phyloP scores from a whole-genome alignment of 1,140 invertebrate species.

The Drosophila athabasca region DNA sequence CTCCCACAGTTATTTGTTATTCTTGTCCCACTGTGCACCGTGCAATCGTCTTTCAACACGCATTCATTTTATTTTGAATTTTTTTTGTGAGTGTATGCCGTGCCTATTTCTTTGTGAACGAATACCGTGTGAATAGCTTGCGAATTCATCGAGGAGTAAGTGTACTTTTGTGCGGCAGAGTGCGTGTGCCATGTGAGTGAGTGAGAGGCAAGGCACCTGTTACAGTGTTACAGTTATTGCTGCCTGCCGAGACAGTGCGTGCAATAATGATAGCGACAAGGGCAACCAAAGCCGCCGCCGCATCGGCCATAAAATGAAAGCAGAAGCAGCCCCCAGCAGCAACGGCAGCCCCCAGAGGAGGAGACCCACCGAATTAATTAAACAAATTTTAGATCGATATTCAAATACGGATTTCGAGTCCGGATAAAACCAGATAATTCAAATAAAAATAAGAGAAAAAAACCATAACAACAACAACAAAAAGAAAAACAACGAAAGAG shows the following conservation, averaged over 20 bases:
- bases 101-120: slow-evolving; percentile 62
- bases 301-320: slow-evolving; percentile 48
- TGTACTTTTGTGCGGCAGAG: too few species aligned
- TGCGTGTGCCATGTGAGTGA: too few species aligned
- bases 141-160: too few species aligned
- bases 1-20: too few species aligned
- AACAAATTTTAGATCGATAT: slow-evolving; percentile 59
- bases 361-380: slow-evolving; percentile 54
- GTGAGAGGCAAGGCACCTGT: not conserved
- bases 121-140: slow-evolving; percentile 10
- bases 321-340: slow-evolving; percentile 56
- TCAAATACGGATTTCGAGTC: slow-evolving; percentile 16
- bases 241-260: slow-evolving; percentile 1
- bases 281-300: slow-evolving; percentile 17
- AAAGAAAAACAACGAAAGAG: slow-evolving; percentile 17
- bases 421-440: slow-evolving; percentile 21
- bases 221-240: slow-evolving; percentile 1
- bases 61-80: slow-evolving; percentile 11
- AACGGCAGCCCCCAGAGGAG: slow-evolving; percentile 55
- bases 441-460: not conserved
- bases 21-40: too few species aligned
- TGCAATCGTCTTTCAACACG: slow-evolving; percentile 9
- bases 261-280: slow-evolving; percentile 45
- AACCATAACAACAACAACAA: slow-evolving; percentile 21
- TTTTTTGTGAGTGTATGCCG: slow-evolving; percentile 38